Percentiles rank a stretch among this genome's conserved stretches.
Evolutionary conservation across 2,113 vertebrate species (phyloP).

Genomic region (Aramus guarauna): DNA sequence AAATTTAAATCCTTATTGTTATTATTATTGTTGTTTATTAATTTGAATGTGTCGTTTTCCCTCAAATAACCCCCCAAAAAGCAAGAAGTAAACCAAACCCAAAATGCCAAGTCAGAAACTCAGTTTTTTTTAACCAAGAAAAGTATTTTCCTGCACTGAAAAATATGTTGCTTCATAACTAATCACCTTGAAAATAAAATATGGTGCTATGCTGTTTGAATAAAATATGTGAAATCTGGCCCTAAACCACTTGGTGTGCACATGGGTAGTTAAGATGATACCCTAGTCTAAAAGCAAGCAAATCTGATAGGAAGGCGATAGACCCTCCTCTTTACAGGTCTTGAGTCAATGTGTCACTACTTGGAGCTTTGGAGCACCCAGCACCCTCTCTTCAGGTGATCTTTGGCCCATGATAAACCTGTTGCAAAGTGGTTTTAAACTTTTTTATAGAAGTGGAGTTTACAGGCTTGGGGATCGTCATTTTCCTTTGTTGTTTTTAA

Average conservation of each 20-base stretch:
- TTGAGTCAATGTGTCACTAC: neutral
- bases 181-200: neutral
- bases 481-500: neutral
- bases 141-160: neutral
- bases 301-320: neutral
- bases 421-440: neutral
- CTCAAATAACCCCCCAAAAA: neutral
- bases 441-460: neutral
- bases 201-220: neutral
- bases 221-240: neutral
- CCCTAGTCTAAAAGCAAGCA: neutral
- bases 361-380: neutral
- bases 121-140: neutral
- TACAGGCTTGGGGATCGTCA: accelerated
- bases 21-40: neutral
- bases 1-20: neutral
- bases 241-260: neutral
- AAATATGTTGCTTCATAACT: neutral
- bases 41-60: neutral
- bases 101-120: neutral
- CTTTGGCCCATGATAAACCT: neutral
- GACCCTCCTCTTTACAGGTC: neutral
- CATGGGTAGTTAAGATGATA: neutral
- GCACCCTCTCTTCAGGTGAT: neutral
- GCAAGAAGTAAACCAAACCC: neutral